These are phyloP conservation scores for Nephila pilipes DNA, from an alignment of 1,140 invertebrate species.

Conservation along the genomic window DNA sequence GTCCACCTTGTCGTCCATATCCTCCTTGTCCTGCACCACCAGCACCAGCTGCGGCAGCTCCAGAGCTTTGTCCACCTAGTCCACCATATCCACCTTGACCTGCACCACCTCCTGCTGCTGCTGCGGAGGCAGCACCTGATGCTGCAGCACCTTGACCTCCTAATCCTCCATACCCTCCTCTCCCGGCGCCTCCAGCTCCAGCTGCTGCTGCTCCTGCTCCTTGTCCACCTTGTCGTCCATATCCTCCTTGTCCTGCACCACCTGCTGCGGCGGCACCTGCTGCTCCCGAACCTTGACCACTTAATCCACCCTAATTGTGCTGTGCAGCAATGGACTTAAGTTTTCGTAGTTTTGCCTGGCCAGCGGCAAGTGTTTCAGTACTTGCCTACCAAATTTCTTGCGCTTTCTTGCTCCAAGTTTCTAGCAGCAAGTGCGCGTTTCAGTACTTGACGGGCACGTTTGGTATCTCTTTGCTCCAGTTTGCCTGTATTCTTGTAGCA, in stretches of 20 bases:
- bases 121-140: not conserved
- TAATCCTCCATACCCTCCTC: not conserved
- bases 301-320: not conserved
- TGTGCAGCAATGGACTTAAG: no score
- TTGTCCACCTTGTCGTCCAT: not conserved
- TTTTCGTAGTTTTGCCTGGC: no score
- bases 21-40: not conserved
- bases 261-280: not conserved
- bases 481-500: no score
- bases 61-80: not conserved
- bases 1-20: not conserved
- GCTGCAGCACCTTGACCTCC: not conserved
- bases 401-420: no score
- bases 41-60: no score
- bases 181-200: not conserved
- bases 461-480: no score
- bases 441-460: no score
- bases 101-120: not conserved
- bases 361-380: no score
- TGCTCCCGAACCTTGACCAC: not conserved
- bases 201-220: not conserved
- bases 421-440: no score
- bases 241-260: not conserved
- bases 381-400: no score
- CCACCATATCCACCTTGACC: not conserved